Conservation (phyloP, 2,888 invertebrate species). For the Agapetus fuscipes region DNA sequence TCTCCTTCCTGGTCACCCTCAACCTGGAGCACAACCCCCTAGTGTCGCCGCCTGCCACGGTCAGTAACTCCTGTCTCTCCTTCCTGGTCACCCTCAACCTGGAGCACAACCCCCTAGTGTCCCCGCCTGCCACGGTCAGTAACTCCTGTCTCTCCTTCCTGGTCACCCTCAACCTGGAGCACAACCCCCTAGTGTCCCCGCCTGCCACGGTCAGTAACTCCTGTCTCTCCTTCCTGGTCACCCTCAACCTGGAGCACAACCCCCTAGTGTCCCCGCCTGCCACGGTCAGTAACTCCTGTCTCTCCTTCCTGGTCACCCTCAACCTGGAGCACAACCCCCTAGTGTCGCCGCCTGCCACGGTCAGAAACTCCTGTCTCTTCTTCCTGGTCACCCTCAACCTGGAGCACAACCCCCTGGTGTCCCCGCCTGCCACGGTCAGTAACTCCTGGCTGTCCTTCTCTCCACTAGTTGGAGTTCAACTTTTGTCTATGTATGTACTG, state of each 20-base stretch:
- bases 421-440: constrained; percentile 88
- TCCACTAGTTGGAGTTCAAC: too few relatives aligned
- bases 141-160: too few relatives aligned
- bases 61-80: too few relatives aligned
- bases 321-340: constrained; percentile 83
- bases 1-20: constrained; percentile 75
- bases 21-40: constrained; percentile 83
- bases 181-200: constrained; percentile 87
- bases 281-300: constrained; percentile 77
- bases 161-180: constrained; percentile 71
- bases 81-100: constrained; percentile 74
- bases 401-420: constrained; percentile 83
- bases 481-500: too few relatives aligned
- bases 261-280: constrained; percentile 88
- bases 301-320: constrained; percentile 75
- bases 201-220: constrained; percentile 85
- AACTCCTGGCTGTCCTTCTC: too few relatives aligned
- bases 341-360: constrained; percentile 85
- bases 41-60: constrained; percentile 85
- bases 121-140: constrained; percentile 88
- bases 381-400: constrained; percentile 74
- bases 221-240: too few relatives aligned
- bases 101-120: constrained; percentile 83
- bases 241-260: constrained; percentile 77
- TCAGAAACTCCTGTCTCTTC: too few relatives aligned